phyloP scores from a whole-genome alignment of 2,113 vertebrate species.

The Mobula birostris region DNA sequence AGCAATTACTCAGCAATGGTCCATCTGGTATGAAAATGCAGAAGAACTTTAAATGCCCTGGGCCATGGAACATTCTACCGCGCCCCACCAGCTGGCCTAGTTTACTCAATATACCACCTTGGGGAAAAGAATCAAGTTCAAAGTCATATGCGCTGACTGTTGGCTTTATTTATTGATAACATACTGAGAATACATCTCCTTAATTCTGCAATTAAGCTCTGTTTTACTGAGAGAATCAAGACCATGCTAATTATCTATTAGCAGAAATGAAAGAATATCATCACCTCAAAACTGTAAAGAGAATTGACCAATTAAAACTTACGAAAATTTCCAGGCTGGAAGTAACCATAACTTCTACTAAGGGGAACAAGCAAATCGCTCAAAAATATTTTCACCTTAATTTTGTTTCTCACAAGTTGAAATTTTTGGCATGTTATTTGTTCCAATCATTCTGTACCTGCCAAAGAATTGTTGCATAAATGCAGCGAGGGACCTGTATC shows the following conservation, averaged over 20 bases:
- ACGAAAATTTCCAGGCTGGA: background rate
- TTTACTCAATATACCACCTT: background rate
- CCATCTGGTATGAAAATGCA: conserved; percentile 22
- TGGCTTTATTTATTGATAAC: background rate
- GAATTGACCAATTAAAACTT: background rate
- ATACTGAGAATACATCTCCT: background rate
- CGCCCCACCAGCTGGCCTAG: background rate
- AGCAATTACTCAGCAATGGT: conserved; percentile 19
- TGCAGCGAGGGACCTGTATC: background rate
- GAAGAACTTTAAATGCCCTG: background rate
- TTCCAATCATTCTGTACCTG: background rate
- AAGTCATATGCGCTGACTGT: background rate
- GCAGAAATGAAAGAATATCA: background rate
- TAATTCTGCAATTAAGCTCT: background rate
- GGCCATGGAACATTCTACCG: background rate
- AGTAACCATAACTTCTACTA: background rate
- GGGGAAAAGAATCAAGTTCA: background rate
- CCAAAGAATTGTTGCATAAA: background rate
- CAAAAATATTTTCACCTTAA: background rate
- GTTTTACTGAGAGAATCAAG: background rate
- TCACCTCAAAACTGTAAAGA: background rate
- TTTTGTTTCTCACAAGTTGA: background rate
- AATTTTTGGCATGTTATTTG: background rate
- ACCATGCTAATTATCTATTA: background rate
- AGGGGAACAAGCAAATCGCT: background rate